Evolutionary conservation across 2,888 invertebrate genomes (phyloP).

Genomic region (Zhengitettix transpicula): DNA sequence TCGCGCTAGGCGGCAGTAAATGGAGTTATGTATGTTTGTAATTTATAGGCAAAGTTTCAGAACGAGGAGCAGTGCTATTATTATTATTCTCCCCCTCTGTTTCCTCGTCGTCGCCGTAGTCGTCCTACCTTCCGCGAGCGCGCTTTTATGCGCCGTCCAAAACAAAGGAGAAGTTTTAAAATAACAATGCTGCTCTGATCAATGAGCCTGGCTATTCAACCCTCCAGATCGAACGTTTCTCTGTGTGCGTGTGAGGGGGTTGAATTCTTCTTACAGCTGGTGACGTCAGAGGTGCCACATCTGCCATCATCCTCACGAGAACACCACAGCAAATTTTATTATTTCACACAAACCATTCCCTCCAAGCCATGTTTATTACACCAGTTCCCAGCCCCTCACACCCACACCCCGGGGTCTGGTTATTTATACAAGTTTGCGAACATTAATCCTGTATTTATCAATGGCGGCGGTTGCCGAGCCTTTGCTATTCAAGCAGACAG

Average conservation of each 20-base stretch:
- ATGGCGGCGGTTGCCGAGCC: background rate
- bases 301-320: too few species aligned
- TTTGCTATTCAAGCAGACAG: background rate
- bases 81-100: background rate
- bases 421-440: background rate
- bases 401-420: too few species aligned
- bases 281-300: background rate
- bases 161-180: background rate
- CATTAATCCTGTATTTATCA: background rate
- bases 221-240: background rate
- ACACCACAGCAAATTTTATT: too few species aligned
- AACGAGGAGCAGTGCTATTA: background rate
- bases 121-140: background rate
- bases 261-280: background rate
- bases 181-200: background rate
- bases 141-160: background rate
- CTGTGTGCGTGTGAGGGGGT: background rate
- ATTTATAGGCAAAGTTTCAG: background rate
- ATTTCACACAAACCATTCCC: too few species aligned
- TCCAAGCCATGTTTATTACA: too few species aligned
- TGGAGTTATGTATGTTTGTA: background rate
- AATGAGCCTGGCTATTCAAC: background rate
- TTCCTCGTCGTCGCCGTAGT: background rate
- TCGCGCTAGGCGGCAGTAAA: too few species aligned
- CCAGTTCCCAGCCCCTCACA: too few species aligned